A percentile compares a stretch with the other conserved stretches of the same genome.
phyloP scores from a whole-genome alignment of 1,140 invertebrate genomes.

The Drosophila oshimai region DNA sequence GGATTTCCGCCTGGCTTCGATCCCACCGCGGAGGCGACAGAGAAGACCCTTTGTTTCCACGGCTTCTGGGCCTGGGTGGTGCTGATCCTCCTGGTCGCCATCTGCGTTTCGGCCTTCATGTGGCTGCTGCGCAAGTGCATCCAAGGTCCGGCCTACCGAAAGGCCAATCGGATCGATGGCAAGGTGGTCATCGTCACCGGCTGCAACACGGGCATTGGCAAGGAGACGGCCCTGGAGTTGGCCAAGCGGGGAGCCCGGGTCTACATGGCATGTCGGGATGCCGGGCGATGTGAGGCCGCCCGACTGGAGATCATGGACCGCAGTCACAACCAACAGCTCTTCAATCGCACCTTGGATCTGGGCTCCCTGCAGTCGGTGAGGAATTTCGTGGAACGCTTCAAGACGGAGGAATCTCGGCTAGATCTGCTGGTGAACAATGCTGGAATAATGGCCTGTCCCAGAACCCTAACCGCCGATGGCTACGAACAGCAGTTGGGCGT shows the following conservation, averaged over 20 bases:
- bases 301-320: slow-evolving; percentile 83
- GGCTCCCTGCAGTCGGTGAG: slow-evolving; percentile 88
- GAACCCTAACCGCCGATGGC: slow-evolving; percentile 88
- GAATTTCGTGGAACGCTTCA: slow-evolving; percentile 80
- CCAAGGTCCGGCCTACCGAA: slow-evolving; percentile 68
- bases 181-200: slow-evolving; percentile 85
- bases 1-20: slow-evolving; percentile 42
- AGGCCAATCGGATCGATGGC: slow-evolving; percentile 76
- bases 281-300: slow-evolving; percentile 87
- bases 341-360: slow-evolving; percentile 89
- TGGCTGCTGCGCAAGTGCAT: slow-evolving; percentile 70
- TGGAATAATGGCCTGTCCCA: slow-evolving; percentile 90
- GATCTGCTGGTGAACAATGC: slow-evolving; percentile 97
- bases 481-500: slow-evolving; percentile 91
- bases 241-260: slow-evolving; percentile 90
- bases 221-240: slow-evolving; percentile 91
- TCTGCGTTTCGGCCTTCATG: slow-evolving; percentile 43
- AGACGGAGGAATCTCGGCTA: slow-evolving; percentile 85
- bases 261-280: slow-evolving; percentile 94
- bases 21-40: slow-evolving; percentile 50
- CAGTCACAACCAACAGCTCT: slow-evolving; percentile 83
- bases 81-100: slow-evolving; percentile 38
- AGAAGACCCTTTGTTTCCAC: slow-evolving; percentile 70
- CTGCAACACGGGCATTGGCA: slow-evolving; percentile 96
- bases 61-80: slow-evolving; percentile 77